Conservation (phyloP, 2,797 vertebrate genomes). For the Taeniopygia guttata region DNA sequence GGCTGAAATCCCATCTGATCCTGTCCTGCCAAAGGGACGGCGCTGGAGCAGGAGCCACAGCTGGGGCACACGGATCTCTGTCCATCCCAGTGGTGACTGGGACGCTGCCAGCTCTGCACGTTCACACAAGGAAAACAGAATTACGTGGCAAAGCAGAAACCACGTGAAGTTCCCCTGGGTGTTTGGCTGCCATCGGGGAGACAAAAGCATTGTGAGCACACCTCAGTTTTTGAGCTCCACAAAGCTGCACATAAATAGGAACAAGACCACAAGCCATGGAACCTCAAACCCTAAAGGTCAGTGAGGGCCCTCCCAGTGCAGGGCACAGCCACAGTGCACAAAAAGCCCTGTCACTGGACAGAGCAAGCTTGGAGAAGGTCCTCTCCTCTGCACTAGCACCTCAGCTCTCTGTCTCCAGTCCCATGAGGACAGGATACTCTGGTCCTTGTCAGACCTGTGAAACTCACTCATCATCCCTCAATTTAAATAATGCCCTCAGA, state of each 20-base stretch:
- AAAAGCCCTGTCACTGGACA: not conserved
- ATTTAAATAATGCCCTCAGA: not conserved
- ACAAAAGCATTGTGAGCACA: not conserved
- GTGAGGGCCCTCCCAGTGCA: not conserved
- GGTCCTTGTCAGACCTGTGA: not conserved
- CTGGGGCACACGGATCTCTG: not conserved
- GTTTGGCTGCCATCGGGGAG: not conserved
- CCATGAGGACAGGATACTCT: not conserved
- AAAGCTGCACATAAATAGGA: not conserved
- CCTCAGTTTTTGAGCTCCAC: not conserved
- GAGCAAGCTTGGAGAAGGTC: not conserved
- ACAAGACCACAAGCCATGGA: not conserved
- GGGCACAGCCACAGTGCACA: fast-evolving
- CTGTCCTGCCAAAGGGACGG: not conserved
- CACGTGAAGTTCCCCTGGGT: not conserved
- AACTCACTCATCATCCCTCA: not conserved
- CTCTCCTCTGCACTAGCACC: not conserved
- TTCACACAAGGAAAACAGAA: not conserved
- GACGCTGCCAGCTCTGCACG: not conserved
- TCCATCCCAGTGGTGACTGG: fast-evolving
- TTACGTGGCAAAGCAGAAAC: not conserved
- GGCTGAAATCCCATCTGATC: not conserved
- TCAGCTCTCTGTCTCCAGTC: fast-evolving
- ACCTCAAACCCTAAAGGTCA: not conserved
- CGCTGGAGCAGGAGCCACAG: not conserved